phyloP scores from a whole-genome alignment of 1,140 invertebrate genomes.

The Zaprionus nigranus region DNA sequence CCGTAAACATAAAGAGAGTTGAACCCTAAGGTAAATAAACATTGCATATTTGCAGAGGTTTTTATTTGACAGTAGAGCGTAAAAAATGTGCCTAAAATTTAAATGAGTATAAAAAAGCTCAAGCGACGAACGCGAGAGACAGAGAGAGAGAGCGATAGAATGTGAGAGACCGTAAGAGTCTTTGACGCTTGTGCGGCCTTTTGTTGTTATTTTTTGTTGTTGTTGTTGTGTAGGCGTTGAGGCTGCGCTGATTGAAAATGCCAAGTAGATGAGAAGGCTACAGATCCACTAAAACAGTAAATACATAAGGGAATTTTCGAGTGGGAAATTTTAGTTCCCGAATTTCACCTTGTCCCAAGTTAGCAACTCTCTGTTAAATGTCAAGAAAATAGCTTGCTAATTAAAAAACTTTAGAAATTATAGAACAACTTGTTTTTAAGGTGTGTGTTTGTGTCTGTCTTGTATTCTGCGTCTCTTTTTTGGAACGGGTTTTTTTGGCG shows the following conservation, averaged over 20 bases:
- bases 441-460: conserved; percentile 36
- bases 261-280: conserved; percentile 52
- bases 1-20: conserved; percentile 30
- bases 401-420: conserved; percentile 64
- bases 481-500: conserved; percentile 60
- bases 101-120: conserved; percentile 43
- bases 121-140: background rate
- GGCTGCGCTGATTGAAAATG: conserved; percentile 59
- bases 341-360: conserved; percentile 17
- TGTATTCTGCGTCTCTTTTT: conserved; percentile 26
- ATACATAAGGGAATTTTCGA: background rate
- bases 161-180: background rate
- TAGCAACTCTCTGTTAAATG: conserved; percentile 52
- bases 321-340: background rate
- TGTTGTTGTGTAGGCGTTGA: conserved; percentile 34
- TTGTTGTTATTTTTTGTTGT: background rate
- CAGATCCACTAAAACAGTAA: conserved; percentile 31
- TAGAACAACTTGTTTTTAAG: conserved; percentile 76
- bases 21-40: conserved; percentile 48
- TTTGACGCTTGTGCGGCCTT: background rate
- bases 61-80: conserved; percentile 41
- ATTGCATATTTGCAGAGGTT: conserved; percentile 52
- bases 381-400: conserved; percentile 63
- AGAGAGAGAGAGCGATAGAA: background rate
- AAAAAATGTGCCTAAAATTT: conserved; percentile 46